Conservation (phyloP, 2,113 vertebrate genomes). For the Dipodomys stephensi region DNA sequence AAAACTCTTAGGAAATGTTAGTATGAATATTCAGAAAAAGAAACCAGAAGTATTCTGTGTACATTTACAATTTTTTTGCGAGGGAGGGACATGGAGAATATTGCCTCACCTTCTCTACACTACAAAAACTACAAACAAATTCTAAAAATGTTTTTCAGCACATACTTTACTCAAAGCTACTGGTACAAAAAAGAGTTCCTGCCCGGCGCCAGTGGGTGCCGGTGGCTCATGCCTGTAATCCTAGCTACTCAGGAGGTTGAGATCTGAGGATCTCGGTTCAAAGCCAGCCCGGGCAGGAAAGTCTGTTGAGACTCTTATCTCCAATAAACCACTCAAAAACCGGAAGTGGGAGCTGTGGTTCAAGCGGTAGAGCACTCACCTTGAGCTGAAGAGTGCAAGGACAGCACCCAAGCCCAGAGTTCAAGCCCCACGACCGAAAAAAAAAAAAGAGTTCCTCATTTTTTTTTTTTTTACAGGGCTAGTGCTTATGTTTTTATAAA, state of each 20-base stretch:
- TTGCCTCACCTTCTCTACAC: not conserved
- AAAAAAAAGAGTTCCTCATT: not conserved
- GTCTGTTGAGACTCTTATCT: no score
- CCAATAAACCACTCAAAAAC: no score
- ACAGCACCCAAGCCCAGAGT: no score
- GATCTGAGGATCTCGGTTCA: no score
- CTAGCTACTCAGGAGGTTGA: no score
- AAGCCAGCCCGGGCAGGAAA: no score
- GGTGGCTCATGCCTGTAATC: no score
- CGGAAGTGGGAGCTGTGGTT: no score
- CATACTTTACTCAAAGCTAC: not conserved
- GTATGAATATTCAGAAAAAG: not conserved
- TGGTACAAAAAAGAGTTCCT: not conserved
- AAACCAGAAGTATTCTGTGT: slow-evolving; percentile 36
- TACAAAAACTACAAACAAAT: slow-evolving; percentile 17
- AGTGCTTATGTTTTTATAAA: slow-evolving; percentile 33
- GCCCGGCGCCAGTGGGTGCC: not conserved
- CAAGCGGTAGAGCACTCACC: no score
- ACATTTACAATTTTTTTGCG: not conserved
- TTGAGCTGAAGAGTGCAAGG: no score
- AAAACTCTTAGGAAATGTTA: slow-evolving; percentile 25
- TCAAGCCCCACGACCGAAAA: no score
- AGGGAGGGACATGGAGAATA: not conserved
- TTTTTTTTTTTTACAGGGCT: not conserved
- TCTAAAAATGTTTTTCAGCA: slow-evolving; percentile 48